Conservation (phyloP, 2,888 invertebrate species). For the Acanthacorydalis orientalis region DNA sequence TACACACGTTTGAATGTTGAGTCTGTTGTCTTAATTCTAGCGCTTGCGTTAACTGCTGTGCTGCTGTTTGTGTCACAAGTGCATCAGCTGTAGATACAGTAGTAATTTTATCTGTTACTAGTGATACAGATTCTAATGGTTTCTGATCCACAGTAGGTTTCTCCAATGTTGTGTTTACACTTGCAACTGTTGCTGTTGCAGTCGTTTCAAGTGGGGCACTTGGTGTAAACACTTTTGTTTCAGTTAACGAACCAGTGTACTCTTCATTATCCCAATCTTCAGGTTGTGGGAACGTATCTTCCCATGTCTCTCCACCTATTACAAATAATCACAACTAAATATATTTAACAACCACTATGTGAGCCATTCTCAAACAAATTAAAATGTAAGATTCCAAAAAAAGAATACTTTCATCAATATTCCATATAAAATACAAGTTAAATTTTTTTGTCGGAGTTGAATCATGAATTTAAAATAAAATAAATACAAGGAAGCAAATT, state of each 20-base stretch:
- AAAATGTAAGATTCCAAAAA: background rate
- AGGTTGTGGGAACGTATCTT: conserved; percentile 36
- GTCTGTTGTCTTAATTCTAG: conserved; percentile 7
- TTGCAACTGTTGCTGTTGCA: conserved; percentile 6
- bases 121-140: conserved; percentile 23
- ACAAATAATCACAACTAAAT: background rate
- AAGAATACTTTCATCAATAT: too few relatives aligned
- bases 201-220: conserved; percentile 28
- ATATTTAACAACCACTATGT: background rate
- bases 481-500: too few relatives aligned
- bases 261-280: conserved; percentile 86
- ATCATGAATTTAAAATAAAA: too few relatives aligned
- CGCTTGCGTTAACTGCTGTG: conserved; percentile 14
- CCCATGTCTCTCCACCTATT: conserved; percentile 27
- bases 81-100: conserved; percentile 16
- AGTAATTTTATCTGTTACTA: background rate
- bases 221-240: conserved; percentile 83
- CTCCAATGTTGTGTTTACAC: conserved; percentile 12
- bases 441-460: too few relatives aligned
- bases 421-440: too few relatives aligned
- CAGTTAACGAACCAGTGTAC: conserved; percentile 85
- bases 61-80: conserved; percentile 25
- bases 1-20: background rate
- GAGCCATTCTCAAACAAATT: background rate
- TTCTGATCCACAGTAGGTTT: conserved; percentile 17